Evolutionary conservation across 2,113 vertebrate genomes (phyloP).

Genomic region (Sterna hirundo): DNA sequence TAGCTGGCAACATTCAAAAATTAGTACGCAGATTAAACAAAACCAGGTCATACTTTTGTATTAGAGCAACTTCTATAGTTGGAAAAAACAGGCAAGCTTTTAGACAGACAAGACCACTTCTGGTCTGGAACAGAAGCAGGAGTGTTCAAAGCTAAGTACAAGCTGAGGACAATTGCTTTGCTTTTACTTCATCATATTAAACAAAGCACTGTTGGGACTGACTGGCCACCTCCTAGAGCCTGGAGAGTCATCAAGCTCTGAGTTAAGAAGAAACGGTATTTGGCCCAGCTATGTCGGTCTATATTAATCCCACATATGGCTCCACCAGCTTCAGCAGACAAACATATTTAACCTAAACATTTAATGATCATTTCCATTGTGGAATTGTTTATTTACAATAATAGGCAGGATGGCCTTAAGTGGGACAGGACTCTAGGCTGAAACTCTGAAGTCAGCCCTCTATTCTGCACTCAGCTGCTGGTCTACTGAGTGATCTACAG

Average conservation of each 20-base stretch:
- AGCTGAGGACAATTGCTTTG: neutral
- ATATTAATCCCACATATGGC: neutral
- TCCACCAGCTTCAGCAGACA: neutral
- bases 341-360: neutral
- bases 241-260: neutral
- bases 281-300: neutral
- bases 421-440: neutral
- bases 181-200: neutral
- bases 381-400: neutral
- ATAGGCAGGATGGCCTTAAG: neutral
- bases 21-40: neutral
- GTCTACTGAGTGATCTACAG: neutral
- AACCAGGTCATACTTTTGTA: neutral
- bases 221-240: neutral
- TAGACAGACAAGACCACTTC: neutral
- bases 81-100: neutral
- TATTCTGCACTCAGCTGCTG: neutral
- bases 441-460: neutral
- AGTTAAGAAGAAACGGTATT: neutral
- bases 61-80: neutral
- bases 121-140: neutral
- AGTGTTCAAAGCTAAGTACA: neutral
- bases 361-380: neutral
- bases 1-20: neutral
- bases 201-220: neutral